A percentile compares a stretch with the other conserved stretches of the same genome.
phyloP scores from a whole-genome alignment of 2,113 vertebrate species.

The Arenaria interpres region DNA sequence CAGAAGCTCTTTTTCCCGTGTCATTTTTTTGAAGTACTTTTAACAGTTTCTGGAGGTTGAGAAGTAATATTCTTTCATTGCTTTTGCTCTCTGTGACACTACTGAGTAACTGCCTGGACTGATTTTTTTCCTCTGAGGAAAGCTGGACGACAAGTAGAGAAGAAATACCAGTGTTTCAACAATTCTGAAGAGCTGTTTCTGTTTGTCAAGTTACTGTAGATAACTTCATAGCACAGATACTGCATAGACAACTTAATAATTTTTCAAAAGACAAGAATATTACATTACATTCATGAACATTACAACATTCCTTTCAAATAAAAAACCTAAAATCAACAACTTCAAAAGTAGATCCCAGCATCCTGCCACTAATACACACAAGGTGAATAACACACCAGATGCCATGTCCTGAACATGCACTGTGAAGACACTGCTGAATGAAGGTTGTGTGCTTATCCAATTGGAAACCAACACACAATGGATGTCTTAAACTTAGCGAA shows the following conservation, averaged over 20 bases:
- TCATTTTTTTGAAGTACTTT: not conserved
- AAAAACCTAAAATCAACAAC: not conserved
- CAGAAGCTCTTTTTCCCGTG: not conserved
- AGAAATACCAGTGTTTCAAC: not conserved
- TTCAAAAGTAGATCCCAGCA: not conserved
- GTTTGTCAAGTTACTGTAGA: not conserved
- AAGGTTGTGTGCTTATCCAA: rapidly evolving
- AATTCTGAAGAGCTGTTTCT: not conserved
- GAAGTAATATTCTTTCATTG: not conserved
- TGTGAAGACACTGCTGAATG: not conserved
- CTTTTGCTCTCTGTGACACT: not conserved
- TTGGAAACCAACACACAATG: not conserved
- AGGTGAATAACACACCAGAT: not conserved
- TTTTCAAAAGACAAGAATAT: not conserved
- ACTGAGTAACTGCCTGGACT: not conserved
- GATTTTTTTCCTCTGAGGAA: not conserved
- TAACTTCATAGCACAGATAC: not conserved
- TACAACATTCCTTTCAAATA: not conserved
- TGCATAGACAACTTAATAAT: not conserved
- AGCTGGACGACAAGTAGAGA: not conserved
- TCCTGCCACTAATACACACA: too few relatives aligned
- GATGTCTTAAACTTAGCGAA: not conserved
- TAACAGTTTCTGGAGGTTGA: not conserved
- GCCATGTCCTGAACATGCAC: not conserved
- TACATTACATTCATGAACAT: not conserved